phyloP scores from a whole-genome alignment of 2,113 vertebrate species.

The Pomatostomus ruficeps region DNA sequence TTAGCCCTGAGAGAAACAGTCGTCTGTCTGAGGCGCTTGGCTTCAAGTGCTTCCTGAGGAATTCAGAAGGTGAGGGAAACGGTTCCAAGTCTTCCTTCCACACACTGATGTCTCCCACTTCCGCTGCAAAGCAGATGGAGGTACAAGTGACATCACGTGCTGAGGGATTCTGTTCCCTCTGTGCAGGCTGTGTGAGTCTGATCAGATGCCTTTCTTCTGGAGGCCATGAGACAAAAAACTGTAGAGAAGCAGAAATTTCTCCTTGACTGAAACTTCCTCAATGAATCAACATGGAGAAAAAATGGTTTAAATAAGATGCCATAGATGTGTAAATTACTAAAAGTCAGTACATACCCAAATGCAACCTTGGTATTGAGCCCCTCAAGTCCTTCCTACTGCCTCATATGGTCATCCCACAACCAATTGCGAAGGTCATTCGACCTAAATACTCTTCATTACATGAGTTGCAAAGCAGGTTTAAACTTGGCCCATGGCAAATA shows the following conservation, averaged over 20 bases:
- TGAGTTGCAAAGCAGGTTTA: not conserved
- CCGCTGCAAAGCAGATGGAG: not conserved
- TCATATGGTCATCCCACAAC: not conserved
- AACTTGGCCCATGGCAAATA: not conserved
- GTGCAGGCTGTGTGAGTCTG: not conserved
- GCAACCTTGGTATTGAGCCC: not conserved
- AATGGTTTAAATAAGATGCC: not conserved
- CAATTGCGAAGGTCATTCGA: not conserved
- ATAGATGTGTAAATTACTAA: not conserved
- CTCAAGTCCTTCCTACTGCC: not conserved
- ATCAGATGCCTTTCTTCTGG: not conserved
- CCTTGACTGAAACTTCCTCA: not conserved
- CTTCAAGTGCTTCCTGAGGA: constrained; percentile 12
- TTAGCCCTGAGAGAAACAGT: not conserved
- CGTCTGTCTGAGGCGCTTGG: not conserved
- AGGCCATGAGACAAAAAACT: not conserved
- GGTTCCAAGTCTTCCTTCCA: not conserved
- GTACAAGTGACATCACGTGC: not conserved
- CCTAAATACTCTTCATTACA: not conserved
- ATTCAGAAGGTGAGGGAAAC: not conserved
- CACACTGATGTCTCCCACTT: not conserved
- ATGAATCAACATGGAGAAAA: not conserved
- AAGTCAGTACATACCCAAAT: not conserved
- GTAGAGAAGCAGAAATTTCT: not conserved
- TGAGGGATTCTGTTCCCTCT: not conserved